Evolutionary conservation across 2,888 invertebrate genomes (phyloP), one percentile per base, ranked within the genome.

Genomic region (Cheilosia vernalis): DNA sequence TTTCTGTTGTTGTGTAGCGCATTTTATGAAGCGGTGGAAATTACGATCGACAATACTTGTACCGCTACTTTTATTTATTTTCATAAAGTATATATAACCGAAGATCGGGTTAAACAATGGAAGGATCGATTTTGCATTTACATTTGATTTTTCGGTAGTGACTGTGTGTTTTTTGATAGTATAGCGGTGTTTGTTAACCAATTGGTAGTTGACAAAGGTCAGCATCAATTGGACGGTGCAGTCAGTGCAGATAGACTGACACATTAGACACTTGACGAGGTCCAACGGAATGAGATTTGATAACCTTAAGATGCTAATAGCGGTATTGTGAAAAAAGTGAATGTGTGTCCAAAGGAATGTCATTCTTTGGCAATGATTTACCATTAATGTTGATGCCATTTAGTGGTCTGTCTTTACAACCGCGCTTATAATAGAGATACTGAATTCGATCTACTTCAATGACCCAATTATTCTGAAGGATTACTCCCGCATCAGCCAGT

Each of bases 141-240:
- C 37, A 24, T 55, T 42, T 47, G 27, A 66, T 30, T 60, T 56
- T 56, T 64, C 69, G 55, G 63, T 44, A 49, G 67, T 67, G 73
- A 61, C 47, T 53, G 47, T 53, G 47, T 60, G 44, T 53, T 21
- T 30, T 27, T 51, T 13, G n/a, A 51, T 19, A 51, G 30, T 55
- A 66, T 73, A 64, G 40, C 67, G 73, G 67, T 79, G 67, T 55
- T 67, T 56, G 60, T 30, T 74, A 84, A 79, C 79, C 37, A 73
- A 67, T 69, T 74, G 55, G 51, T 37, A n/a, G 73, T 83, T 83
- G 84, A 74, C 74, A 80, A 70, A 79, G 84, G 84, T 84, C 84
- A 84, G 79, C 69, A 79, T 55, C 66, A 49, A 69, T 66, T 56
- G 61, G 42, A 42, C 66, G 51, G 56, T 76, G 70, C 76, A 64